phyloP scores from a whole-genome alignment of 2,797 vertebrate species.

The Acrossocheilus wenchowensis region DNA sequence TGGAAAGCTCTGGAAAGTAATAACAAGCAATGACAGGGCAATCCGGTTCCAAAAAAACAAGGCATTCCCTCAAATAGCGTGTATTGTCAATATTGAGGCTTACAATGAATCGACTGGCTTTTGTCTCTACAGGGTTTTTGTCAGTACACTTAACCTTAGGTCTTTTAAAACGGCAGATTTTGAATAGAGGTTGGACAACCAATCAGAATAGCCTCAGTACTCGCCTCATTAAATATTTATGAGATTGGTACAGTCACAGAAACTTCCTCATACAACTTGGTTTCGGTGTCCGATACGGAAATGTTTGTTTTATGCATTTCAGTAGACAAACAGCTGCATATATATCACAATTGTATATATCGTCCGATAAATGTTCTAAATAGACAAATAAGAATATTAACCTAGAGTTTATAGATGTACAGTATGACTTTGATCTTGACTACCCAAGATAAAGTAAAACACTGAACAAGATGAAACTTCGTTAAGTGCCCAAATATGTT shows the following conservation, averaged over 20 bases:
- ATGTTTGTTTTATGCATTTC: neutral
- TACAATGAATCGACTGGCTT: conserved; percentile 26
- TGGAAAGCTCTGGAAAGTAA: conserved; percentile 55
- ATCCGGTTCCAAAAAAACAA: conserved; percentile 22
- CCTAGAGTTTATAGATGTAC: neutral
- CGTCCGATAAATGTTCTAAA: neutral
- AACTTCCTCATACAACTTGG: neutral
- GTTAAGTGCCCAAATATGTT: neutral
- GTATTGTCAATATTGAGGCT: conserved; percentile 58
- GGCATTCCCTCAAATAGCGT: conserved; percentile 27
- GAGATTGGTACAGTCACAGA: neutral
- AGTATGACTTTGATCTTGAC: neutral
- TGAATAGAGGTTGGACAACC: neutral
- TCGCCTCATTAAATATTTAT: conserved; percentile 19
- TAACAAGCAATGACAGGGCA: conserved; percentile 48
- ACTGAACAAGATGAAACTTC: neutral
- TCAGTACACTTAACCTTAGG: neutral
- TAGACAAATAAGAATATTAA: neutral
- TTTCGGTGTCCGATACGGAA: neutral
- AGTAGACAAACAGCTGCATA: neutral
- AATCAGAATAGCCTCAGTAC: neutral
- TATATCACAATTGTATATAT: neutral
- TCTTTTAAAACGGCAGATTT: neutral
- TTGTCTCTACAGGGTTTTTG: neutral
- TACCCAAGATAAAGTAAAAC: neutral